phyloP scores from a whole-genome alignment of 2,113 vertebrate genomes.

The Ceyx melanurus region DNA sequence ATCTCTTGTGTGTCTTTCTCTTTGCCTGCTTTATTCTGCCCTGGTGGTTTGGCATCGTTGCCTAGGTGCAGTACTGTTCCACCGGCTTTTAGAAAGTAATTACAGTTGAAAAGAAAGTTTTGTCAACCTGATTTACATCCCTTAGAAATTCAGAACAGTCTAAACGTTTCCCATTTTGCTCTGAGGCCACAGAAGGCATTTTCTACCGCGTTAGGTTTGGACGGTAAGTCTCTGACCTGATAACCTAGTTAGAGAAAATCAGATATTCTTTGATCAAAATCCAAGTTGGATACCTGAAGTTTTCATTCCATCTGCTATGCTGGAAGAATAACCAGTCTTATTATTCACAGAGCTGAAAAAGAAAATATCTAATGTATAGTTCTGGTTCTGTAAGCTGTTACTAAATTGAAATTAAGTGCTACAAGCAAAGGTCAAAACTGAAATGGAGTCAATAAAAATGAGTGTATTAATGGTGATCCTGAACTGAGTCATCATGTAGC shows the following conservation, averaged over 20 bases:
- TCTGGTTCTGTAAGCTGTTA: background rate
- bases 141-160: background rate
- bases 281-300: background rate
- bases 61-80: background rate
- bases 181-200: background rate
- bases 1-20: conserved; percentile 4
- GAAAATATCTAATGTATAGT: background rate
- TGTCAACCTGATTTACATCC: conserved; percentile 14
- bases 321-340: background rate
- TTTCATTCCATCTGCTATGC: background rate
- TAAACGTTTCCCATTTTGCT: background rate
- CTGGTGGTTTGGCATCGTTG: background rate
- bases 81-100: background rate
- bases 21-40: background rate
- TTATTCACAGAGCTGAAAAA: background rate
- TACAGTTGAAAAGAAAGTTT: conserved; percentile 18
- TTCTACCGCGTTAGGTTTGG: background rate
- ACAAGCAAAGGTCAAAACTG: conserved; percentile 5
- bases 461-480: background rate
- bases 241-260: background rate
- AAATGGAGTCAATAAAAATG: conserved; percentile 19
- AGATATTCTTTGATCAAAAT: background rate
- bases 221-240: background rate
- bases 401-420: background rate
- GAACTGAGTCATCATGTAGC: background rate